Evolutionary conservation across 2,888 invertebrate species (phyloP), one percentile per base, ranked within the genome.

Genomic region (Anthrax anthrax): DNA sequence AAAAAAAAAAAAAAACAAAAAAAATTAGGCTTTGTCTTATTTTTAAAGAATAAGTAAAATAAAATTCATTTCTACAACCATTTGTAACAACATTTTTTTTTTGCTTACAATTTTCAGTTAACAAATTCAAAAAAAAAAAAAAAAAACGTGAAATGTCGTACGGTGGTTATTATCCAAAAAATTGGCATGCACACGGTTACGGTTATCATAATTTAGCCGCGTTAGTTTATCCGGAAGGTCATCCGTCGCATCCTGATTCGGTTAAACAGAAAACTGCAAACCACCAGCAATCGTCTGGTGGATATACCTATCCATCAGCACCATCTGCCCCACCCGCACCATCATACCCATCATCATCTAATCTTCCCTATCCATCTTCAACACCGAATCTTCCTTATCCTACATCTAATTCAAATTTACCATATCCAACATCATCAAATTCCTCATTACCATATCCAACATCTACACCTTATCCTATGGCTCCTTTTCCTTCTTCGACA

Each of bases 181-280:
- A 65, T 56, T 65, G 63, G 58, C 61, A 62, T 54, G 58, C 65
- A 39, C 64, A 58, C 50, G 65, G 65, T 51, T 60, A 63, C 54
- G 65, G 65, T 42, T 60, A 63, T 45, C 61, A 63, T 39, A 65
- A 65, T 52, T 53, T 64, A 50, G 63, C 63, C 47, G 65, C 65
- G 23, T 52, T 65, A 42, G 65, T 64, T 44, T 64, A 64, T 53
- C 58, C 57, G 38, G 57, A 51, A 39, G 12, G 29, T n/a, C 14
- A 17, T 27, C 45, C 42, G 5, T 37, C 37, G 2, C 45, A 39
- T 18, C 27, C 38, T n/a, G 19, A 23, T 6, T 1, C 29, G 3
- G 3, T 12, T 12, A 9, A 9, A 12, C 9, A 32, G 12, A 32
- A 9, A 12, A 12, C 29, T 32, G 12, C 12, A 1, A 9, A 12